phyloP scores from a whole-genome alignment of 2,113 vertebrate genomes.

The Piaya cayana region DNA sequence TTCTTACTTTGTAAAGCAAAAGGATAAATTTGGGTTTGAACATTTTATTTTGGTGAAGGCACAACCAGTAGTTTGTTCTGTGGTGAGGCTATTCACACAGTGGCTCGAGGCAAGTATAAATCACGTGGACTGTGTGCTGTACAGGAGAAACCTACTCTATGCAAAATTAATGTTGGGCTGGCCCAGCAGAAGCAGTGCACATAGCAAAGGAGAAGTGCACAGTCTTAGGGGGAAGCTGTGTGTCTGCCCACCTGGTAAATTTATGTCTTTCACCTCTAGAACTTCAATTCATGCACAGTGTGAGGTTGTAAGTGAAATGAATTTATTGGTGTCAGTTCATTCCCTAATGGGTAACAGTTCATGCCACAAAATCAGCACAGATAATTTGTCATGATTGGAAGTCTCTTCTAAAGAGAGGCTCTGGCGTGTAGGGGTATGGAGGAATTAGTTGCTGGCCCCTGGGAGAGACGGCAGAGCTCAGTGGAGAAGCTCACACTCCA shows the following conservation, averaged over 20 bases:
- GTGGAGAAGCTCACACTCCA: background rate
- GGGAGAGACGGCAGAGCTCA: background rate
- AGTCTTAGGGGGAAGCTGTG: constrained; percentile 39
- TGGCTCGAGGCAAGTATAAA: background rate
- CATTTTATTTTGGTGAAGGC: background rate
- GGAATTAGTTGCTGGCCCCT: constrained; percentile 47
- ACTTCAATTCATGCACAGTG: constrained; percentile 29
- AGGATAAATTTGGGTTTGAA: background rate
- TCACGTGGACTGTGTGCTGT: accelerated
- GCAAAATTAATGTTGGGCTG: constrained; percentile 56
- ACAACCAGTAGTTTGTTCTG: background rate
- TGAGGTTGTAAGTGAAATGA: constrained; percentile 59
- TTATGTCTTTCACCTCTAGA: constrained; percentile 72
- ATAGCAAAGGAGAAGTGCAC: constrained; percentile 34
- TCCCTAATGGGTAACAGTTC: constrained; percentile 70
- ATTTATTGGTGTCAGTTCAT: constrained; percentile 68
- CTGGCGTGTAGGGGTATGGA: background rate
- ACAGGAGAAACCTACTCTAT: constrained; percentile 17
- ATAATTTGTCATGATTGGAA: constrained; percentile 68
- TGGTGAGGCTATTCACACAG: background rate
- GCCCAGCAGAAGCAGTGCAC: background rate
- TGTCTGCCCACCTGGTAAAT: constrained; percentile 64
- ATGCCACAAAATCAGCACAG: constrained; percentile 64
- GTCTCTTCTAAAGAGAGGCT: constrained; percentile 35
- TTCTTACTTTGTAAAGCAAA: background rate